Conservation (phyloP, 2,888 invertebrate genomes). For the Scrobipalpa costella region DNA sequence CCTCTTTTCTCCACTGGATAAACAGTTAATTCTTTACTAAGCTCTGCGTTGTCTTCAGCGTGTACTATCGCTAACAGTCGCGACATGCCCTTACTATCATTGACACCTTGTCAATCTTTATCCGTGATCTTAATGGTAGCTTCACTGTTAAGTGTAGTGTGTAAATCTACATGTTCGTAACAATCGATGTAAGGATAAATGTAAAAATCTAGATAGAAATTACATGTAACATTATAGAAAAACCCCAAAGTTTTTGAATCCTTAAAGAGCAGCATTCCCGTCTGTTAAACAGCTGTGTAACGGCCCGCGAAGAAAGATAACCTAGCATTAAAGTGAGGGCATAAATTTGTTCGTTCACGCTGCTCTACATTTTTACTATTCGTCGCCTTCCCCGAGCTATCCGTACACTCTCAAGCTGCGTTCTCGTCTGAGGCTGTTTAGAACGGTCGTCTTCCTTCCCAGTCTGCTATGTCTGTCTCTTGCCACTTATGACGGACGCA, state of each 20-base stretch:
- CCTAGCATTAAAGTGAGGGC: slow-evolving; percentile 24
- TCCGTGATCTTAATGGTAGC: slow-evolving; percentile 13
- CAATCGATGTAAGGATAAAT: slow-evolving; percentile 21
- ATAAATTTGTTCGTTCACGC: slow-evolving; percentile 23
- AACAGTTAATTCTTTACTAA: slow-evolving; percentile 35
- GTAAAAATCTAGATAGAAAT: slow-evolving; percentile 22
- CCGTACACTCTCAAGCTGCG: slow-evolving; percentile 21
- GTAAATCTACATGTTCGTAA: slow-evolving; percentile 23
- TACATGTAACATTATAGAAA: slow-evolving; percentile 10
- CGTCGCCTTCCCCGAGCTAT: slow-evolving; percentile 11
- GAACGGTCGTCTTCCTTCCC: neutral
- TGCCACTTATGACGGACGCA: slow-evolving; percentile 28
- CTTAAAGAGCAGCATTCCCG: neutral
- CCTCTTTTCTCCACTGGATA: neutral
- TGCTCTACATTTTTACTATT: slow-evolving; percentile 13
- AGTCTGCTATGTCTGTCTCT: neutral
- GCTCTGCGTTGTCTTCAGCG: slow-evolving; percentile 61
- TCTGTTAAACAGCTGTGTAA: slow-evolving; percentile 19
- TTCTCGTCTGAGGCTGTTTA: slow-evolving; percentile 13
- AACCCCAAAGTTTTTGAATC: neutral
- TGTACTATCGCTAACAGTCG: slow-evolving; percentile 34
- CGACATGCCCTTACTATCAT: slow-evolving; percentile 23
- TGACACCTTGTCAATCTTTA: neutral
- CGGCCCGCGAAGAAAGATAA: slow-evolving; percentile 19
- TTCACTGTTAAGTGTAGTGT: slow-evolving; percentile 14